Base-by-base conservation (phyloP, 1,140 invertebrate genomes). In the Drosophila carrolli region DNA sequence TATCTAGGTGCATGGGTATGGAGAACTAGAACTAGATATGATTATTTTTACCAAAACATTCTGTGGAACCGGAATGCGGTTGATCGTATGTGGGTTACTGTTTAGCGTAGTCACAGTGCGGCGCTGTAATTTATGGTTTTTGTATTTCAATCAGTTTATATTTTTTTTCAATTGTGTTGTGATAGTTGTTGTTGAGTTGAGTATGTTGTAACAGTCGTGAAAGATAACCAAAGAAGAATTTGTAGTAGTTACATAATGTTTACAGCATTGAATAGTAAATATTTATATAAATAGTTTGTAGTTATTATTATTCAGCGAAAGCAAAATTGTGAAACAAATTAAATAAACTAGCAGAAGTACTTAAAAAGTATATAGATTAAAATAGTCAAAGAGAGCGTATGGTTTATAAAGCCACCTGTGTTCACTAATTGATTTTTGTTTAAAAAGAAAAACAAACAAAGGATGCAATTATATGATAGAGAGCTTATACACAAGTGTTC, bases 31-130 rank as follows among this genome's bases (percentile, higher is more conserved):
- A 16, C 83, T 88, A 88, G 65, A 77, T 80, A 88, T 88, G 75
- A 88, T 79, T 88, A 88, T 84, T 86, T 91, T 92, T 92, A 92
- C 91, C 91, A 92, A 92, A 91, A 92, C 91, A 92, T 92, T 92
- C 80, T 92, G 91, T 91, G 91, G 91, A 77, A 92, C 91, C 91
- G 91, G 91, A 88, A 92, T 92, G 89, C 91, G 91, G 91, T 92
- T 92, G 91, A 92, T 91, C 91, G 91, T 92, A 92, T 92, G 91
- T 92, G 91, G 91, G 83, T 79, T 92, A 90, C 90, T 92, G 91
- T 91, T 91, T 91, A 92, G 91, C 91, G 91, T 92, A 90, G 91
- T 92, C 91, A 92, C 90, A 90, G 91, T 92, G 91, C 91, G 91
- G 85, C 91, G 91, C 91, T 92, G 91, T 91, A 92, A 92, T 91